Conservation (phyloP, 2,888 invertebrate genomes). For the Octonoba sinensis region DNA sequence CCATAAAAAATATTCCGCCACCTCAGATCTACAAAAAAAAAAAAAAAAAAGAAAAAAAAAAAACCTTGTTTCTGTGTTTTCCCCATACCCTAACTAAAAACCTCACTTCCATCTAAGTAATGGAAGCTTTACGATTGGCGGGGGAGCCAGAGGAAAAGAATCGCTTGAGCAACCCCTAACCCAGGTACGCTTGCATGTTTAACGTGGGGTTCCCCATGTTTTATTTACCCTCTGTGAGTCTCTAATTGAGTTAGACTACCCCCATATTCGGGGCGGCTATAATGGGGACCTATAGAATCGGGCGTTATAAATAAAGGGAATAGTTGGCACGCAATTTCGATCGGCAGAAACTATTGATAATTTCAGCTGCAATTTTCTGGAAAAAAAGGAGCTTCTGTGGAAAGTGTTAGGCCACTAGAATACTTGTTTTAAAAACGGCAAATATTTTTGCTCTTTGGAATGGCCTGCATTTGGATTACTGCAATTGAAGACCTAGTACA, state of each 20-base stretch:
- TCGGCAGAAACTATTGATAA: slow-evolving; percentile 9
- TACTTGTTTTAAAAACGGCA: too few relatives aligned
- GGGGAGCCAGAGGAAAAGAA: slow-evolving; percentile 25
- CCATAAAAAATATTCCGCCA: too few relatives aligned
- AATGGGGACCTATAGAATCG: slow-evolving; percentile 46
- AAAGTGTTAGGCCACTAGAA: too few relatives aligned
- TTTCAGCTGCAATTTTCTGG: slow-evolving; percentile 1
- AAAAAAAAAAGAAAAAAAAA: too few relatives aligned
- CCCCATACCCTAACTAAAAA: too few relatives aligned
- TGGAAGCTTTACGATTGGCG: slow-evolving; percentile 49
- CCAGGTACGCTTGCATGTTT: slow-evolving; percentile 10
- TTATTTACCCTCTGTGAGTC: slow-evolving; percentile 41
- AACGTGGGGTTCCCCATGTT: slow-evolving; percentile 40
- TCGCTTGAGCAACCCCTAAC: background rate
- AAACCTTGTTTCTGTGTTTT: too few relatives aligned
- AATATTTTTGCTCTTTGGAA: too few relatives aligned
- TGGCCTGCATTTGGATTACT: too few relatives aligned
- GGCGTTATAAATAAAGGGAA: slow-evolving; percentile 33
- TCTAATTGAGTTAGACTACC: slow-evolving; percentile 52
- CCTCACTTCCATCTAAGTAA: slow-evolving; percentile 28
- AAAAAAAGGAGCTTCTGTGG: too few relatives aligned
- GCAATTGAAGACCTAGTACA: too few relatives aligned
- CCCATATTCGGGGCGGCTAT: slow-evolving; percentile 21
- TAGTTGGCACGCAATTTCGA: slow-evolving; percentile 45
- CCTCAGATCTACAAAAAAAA: too few relatives aligned